Base-by-base conservation (phyloP, 2,888 invertebrate species). In the Linnaemya vulpina region DNA sequence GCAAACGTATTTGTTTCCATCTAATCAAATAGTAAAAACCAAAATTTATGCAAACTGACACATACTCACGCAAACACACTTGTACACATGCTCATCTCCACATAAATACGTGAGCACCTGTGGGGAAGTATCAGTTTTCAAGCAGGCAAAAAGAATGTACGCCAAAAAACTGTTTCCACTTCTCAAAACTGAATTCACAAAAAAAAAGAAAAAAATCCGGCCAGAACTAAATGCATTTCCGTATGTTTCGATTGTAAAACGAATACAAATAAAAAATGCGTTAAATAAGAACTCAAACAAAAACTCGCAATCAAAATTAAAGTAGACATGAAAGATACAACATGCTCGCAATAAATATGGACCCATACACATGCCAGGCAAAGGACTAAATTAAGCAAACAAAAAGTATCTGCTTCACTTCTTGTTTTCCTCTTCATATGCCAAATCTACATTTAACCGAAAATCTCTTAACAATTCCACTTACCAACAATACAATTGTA, bases 161-260 rank as follows among this genome's bases (percentile, higher is more conserved):
- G 40, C 25, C 53, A 70, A 62, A 63, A 40, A 49, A 40, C 0
- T 63, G 25, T 55, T 58, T 30, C 17, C 49, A 53, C 43, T 38
- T 35, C 67, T 68, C 51, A 60, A 70, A 46, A 38, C 25, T 30
- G 58, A 43, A 43, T 30, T 60, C 60, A 58, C 60, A 55, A 74
- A 78, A 51, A 46, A 46, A n/a, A n/a, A 35, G 5, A 8, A 40
- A 40, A 40, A 40, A 9, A 40, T 11, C 67, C 25, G 25, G 25
- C 40, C 0, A 58, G 25, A 82, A 65, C 78, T 79, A 71, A 82
- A 82, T 85, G 85, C 82, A 85, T 82, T 85, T 85, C 85, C 85
- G 82, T 67, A 70, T 70, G 70, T 76, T 71, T 9, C 17, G 17
- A 3, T 2, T 79, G 79, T 80, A 75, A 79, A 65, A 49, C 38